Evolutionary conservation across 1,140 invertebrate species (phyloP).

Genomic region (Oscheius sp.): DNA sequence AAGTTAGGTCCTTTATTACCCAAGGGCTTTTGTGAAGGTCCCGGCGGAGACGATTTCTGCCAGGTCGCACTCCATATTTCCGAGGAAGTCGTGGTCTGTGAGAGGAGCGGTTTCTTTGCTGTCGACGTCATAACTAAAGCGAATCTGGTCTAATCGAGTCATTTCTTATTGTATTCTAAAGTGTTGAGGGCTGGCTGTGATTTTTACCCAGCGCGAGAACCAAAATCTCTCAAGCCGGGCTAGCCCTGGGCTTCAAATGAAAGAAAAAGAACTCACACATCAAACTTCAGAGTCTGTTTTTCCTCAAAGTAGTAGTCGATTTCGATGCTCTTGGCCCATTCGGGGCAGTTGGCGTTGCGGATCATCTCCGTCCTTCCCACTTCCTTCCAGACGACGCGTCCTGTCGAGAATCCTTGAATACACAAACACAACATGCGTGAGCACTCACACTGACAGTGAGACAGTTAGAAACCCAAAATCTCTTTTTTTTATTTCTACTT

Average conservation of each 20-base stretch:
- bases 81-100: slow-evolving; percentile 65
- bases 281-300: slow-evolving; percentile 63
- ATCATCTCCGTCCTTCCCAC: slow-evolving; percentile 66
- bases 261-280: slow-evolving; percentile 57
- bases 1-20: neutral
- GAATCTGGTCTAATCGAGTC: neutral
- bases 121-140: slow-evolving; percentile 64
- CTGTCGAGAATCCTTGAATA: neutral
- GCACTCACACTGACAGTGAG: neutral
- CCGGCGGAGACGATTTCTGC: slow-evolving; percentile 64
- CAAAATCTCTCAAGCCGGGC: too few relatives aligned
- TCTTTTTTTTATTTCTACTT: neutral
- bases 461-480: neutral
- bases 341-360: slow-evolving; percentile 66
- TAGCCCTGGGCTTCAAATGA: too few relatives aligned
- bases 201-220: too few relatives aligned
- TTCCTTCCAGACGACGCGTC: slow-evolving; percentile 43
- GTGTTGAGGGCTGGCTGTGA: too few relatives aligned
- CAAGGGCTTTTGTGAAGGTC: neutral
- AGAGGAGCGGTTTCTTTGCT: slow-evolving; percentile 49
- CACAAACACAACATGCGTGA: neutral
- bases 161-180: too few relatives aligned
- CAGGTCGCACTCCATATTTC: slow-evolving; percentile 64
- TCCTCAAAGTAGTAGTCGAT: slow-evolving; percentile 68
- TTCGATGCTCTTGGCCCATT: slow-evolving; percentile 66